Conservation (phyloP, 2,888 invertebrate species). For the Agrenia bidenticulata region DNA sequence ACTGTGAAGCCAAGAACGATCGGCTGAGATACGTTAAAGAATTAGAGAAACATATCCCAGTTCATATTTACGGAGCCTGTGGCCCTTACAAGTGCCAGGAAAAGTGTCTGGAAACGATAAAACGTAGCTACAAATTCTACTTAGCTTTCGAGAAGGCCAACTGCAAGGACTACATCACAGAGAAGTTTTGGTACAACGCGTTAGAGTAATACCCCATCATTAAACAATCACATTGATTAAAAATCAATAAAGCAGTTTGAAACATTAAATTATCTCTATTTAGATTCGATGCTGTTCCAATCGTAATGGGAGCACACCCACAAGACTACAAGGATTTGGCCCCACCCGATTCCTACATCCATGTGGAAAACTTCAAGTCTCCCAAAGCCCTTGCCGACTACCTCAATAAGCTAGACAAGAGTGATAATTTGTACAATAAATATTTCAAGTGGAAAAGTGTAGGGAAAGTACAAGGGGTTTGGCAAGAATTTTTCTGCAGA, state of each 20-base stretch:
- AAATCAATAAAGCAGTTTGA: neutral
- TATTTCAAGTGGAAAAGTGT: conserved; percentile 35
- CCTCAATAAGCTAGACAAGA: conserved; percentile 30
- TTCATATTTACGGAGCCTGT: conserved; percentile 54
- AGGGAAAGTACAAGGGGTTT: conserved; percentile 53
- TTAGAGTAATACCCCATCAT: neutral
- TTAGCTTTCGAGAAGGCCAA: conserved; percentile 69
- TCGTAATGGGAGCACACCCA: conserved; percentile 59
- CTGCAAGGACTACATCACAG: conserved; percentile 69
- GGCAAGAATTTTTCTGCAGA: conserved; percentile 17
- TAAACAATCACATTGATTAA: neutral
- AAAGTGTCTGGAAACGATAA: conserved; percentile 41
- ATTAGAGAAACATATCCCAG: conserved; percentile 52
- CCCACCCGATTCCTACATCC: conserved; percentile 58
- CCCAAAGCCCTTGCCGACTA: conserved; percentile 45
- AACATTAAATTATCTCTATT: conserved; percentile 15
- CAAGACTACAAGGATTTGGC: conserved; percentile 58
- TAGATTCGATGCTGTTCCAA: conserved; percentile 58
- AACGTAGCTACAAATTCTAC: conserved; percentile 65
- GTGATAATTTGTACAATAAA: conserved; percentile 30
- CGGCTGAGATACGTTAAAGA: conserved; percentile 49
- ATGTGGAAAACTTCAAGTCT: conserved; percentile 54
- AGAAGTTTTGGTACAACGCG: conserved; percentile 59
- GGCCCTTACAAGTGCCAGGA: conserved; percentile 36
- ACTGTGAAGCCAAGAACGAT: conserved; percentile 20